A percentile compares a stretch with the other conserved stretches of the same genome.
Conservation (phyloP, 1,140 invertebrate species). For the Rhagoletis pomonella region DNA sequence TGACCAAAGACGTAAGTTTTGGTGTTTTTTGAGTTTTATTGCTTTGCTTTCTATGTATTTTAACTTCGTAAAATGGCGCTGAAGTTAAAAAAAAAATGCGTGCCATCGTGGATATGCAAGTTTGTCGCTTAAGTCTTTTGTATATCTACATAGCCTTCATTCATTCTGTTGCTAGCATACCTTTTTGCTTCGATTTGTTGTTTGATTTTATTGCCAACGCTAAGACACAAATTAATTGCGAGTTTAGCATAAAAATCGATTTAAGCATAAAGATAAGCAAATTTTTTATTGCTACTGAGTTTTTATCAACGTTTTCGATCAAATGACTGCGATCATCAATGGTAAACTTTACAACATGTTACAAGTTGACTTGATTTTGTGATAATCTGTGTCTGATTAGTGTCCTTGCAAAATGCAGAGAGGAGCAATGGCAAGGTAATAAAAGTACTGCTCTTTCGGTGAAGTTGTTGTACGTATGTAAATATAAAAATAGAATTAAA, state of each 20-base stretch:
- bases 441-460: too few relatives aligned
- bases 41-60: too few relatives aligned
- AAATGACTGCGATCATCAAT: neutral
- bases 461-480: too few relatives aligned
- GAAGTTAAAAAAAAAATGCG: neutral
- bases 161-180: too few relatives aligned
- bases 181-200: neutral
- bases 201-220: neutral
- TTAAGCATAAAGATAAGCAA: neutral
- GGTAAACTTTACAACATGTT: neutral
- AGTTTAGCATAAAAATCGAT: neutral
- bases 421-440: too few relatives aligned
- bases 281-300: neutral
- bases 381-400: too few relatives aligned
- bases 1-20: neutral
- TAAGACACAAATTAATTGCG: neutral
- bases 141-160: too few relatives aligned
- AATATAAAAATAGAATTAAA: too few relatives aligned
- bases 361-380: neutral
- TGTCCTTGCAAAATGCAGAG: too few relatives aligned
- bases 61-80: neutral
- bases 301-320: neutral
- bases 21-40: neutral
- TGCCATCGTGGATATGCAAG: neutral
- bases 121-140: constrained; percentile 14